A percentile compares a stretch with the other conserved stretches of the same genome.
phyloP scores from a whole-genome alignment of 2,888 invertebrate genomes.

The Polia nebulosa region DNA sequence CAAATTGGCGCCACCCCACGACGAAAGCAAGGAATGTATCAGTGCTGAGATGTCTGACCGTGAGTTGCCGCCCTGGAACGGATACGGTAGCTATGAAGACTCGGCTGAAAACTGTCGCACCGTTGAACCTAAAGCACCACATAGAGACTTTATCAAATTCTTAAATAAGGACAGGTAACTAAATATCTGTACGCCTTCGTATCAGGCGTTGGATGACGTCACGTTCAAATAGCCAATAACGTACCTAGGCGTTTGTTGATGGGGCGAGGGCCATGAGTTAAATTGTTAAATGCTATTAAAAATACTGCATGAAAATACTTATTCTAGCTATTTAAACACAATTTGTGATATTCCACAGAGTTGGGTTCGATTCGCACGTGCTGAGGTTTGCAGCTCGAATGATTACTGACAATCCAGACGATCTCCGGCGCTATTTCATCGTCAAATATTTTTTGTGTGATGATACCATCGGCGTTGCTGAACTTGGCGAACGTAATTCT shows the following conservation, averaged over 20 bases:
- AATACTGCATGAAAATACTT: background rate
- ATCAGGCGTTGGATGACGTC: background rate
- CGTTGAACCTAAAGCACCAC: constrained; percentile 95
- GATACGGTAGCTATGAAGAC: constrained; percentile 97
- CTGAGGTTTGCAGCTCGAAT: constrained; percentile 95
- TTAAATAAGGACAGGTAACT: constrained; percentile 94
- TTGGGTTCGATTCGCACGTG: constrained; percentile 94
- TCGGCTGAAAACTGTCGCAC: constrained; percentile 96
- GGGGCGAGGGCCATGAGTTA: too few relatives aligned
- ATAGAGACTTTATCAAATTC: constrained; percentile 95
- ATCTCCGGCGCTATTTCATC: constrained; percentile 94
- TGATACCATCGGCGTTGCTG: constrained; percentile 96
- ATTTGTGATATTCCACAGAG: constrained; percentile 80
- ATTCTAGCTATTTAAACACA: background rate
- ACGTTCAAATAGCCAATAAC: too few relatives aligned
- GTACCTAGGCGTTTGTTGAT: too few relatives aligned
- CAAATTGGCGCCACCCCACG: constrained; percentile 89
- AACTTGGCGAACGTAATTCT: constrained; percentile 94
- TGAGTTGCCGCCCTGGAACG: constrained; percentile 96
- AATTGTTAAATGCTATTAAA: too few relatives aligned
- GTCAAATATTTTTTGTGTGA: constrained; percentile 95
- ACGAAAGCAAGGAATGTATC: constrained; percentile 74
- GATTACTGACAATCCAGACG: constrained; percentile 93
- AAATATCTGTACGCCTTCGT: background rate
- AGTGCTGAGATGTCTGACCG: constrained; percentile 80